Percentiles rank a stretch among this genome's conserved stretches.
Evolutionary conservation across 2,888 invertebrate species (phyloP).

Genomic region (Macaria notata): DNA sequence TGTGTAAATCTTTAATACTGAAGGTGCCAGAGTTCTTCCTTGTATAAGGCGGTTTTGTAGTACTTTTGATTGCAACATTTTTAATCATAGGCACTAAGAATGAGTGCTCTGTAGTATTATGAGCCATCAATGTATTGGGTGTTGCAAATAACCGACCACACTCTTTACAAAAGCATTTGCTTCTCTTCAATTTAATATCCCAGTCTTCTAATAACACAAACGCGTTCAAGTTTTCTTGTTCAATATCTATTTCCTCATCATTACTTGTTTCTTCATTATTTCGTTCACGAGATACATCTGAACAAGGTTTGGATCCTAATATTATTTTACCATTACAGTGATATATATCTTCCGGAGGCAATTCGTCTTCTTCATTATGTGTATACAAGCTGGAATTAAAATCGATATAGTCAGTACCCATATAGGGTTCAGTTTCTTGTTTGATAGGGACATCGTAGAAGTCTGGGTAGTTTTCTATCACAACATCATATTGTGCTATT

Average conservation of each 20-base stretch:
- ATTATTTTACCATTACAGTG: constrained; percentile 38
- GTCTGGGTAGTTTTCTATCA: constrained; percentile 5
- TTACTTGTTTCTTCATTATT: neutral
- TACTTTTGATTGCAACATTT: constrained; percentile 36
- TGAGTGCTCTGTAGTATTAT: constrained; percentile 54
- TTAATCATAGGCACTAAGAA: constrained; percentile 42
- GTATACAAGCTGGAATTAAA: constrained; percentile 10
- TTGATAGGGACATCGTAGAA: constrained; percentile 19
- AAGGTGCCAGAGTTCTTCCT: constrained; percentile 8
- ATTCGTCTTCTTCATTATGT: constrained; percentile 8
- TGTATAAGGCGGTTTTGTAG: constrained; percentile 19
- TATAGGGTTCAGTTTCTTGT: constrained; percentile 23
- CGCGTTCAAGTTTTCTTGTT: constrained; percentile 21
- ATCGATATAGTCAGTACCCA: constrained; percentile 12
- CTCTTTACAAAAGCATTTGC: constrained; percentile 43
- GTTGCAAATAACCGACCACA: constrained; percentile 55
- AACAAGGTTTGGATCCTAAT: constrained; percentile 40
- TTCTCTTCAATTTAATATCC: constrained; percentile 35
- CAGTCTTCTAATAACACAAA: constrained; percentile 48
- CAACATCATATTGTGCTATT: constrained; percentile 7
- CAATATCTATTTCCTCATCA: neutral
- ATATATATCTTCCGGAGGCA: constrained; percentile 21
- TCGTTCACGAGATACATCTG: neutral
- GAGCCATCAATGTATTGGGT: constrained; percentile 49
- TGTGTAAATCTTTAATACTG: constrained; percentile 3